Percentiles rank a stretch among this genome's conserved stretches.
Conservation (phyloP, 1,140 invertebrate species). For the Drosophila guanche region DNA sequence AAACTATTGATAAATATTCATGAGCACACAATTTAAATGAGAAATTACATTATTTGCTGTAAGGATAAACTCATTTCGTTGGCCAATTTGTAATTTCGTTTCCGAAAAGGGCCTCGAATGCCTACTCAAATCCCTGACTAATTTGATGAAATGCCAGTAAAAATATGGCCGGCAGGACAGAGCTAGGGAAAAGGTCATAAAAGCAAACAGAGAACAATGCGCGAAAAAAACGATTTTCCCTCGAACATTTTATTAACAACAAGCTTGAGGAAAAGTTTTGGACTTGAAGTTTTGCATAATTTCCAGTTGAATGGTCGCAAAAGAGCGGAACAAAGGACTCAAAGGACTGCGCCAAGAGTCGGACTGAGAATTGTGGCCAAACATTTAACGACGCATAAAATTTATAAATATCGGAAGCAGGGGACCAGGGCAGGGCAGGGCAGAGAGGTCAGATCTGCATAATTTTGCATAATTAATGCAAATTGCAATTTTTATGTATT, state of each 20-base stretch:
- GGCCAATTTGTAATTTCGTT: no score
- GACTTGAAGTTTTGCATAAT: constrained; percentile 66
- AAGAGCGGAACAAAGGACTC: constrained; percentile 34
- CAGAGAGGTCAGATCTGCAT: constrained; percentile 42
- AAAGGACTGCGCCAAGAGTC: constrained; percentile 5
- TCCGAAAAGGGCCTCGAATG: not conserved
- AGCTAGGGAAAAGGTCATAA: constrained; percentile 38
- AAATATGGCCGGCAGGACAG: constrained; percentile 11
- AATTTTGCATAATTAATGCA: constrained; percentile 68
- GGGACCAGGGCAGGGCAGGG: not conserved
- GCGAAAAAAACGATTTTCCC: constrained; percentile 3
- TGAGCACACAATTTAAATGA: no score
- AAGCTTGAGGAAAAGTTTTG: constrained; percentile 48
- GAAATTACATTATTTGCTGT: no score
- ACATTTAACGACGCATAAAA: constrained; percentile 72
- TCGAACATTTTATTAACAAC: constrained; percentile 44
- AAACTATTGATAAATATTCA: no score
- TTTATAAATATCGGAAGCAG: constrained; percentile 53
- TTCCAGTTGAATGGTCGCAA: constrained; percentile 59
- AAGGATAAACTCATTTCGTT: no score
- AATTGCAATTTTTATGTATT: constrained; percentile 61
- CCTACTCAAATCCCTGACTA: not conserved
- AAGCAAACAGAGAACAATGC: constrained; percentile 41
- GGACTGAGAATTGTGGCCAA: constrained; percentile 31
- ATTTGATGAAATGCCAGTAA: constrained; percentile 17